Evolutionary conservation across 2,888 invertebrate genomes (phyloP).

Genomic region (Caenorhabditis afra): DNA sequence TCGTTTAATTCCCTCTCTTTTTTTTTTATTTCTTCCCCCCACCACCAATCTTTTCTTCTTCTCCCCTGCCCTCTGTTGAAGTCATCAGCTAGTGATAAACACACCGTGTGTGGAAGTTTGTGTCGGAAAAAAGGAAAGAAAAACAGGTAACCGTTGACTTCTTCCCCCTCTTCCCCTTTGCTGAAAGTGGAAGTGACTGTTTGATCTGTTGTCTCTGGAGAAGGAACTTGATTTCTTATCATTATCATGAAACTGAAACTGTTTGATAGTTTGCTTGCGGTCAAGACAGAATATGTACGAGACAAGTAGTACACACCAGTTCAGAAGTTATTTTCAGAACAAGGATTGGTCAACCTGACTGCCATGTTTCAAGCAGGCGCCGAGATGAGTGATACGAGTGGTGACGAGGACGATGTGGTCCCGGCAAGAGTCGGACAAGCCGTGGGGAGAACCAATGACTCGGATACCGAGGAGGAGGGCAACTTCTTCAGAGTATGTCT

Average conservation of each 20-base stretch:
- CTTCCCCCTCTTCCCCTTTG: background rate
- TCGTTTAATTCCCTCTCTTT: conserved; percentile 8
- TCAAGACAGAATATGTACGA: background rate
- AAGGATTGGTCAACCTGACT: conserved; percentile 38
- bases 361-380: conserved; percentile 58
- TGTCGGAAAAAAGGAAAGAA: background rate
- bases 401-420: conserved; percentile 50
- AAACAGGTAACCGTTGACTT: conserved; percentile 3
- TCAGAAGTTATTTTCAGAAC: conserved; percentile 30
- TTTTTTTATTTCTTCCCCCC: conserved; percentile 3
- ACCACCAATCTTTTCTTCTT: conserved; percentile 17
- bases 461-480: conserved; percentile 41
- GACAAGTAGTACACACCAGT: too few relatives aligned
- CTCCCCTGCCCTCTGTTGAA: conserved; percentile 18
- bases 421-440: conserved; percentile 54
- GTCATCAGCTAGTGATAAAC: conserved; percentile 34
- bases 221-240: background rate
- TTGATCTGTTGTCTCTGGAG: background rate
- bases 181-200: background rate
- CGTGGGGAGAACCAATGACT: conserved; percentile 39
- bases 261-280: background rate
- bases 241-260: background rate
- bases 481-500: conserved; percentile 39
- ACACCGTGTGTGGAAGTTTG: conserved; percentile 30
- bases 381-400: conserved; percentile 53